phyloP scores from a whole-genome alignment of 53 echinoderm and acorn worm genomes.

The Temnopleurus reevesii region DNA sequence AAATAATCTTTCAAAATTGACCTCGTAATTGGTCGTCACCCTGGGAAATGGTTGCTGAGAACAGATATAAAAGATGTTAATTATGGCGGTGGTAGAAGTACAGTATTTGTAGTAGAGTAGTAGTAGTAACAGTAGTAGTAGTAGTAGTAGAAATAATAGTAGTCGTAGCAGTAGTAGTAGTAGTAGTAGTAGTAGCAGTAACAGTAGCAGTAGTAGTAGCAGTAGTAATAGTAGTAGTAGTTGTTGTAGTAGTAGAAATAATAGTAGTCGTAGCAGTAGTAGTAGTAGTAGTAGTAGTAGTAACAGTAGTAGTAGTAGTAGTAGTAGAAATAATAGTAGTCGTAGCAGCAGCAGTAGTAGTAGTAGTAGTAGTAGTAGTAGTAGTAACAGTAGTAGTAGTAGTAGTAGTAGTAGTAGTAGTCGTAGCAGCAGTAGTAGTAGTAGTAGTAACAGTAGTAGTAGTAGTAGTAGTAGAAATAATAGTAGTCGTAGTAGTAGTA shows the following conservation, averaged over 20 bases:
- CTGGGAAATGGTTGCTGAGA: too few relatives aligned
- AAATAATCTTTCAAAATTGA: too few relatives aligned
- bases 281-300: neutral
- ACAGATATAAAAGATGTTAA: too few relatives aligned
- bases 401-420: neutral
- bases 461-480: neutral
- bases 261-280: slow-evolving; percentile 9
- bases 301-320: neutral
- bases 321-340: neutral
- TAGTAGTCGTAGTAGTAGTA: too few relatives aligned
- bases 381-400: neutral
- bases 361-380: neutral
- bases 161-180: too few relatives aligned
- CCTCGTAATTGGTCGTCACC: too few relatives aligned
- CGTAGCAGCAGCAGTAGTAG: neutral
- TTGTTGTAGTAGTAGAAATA: slow-evolving; percentile 13
- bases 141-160: neutral
- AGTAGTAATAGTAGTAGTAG: slow-evolving; percentile 30
- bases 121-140: neutral
- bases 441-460: neutral
- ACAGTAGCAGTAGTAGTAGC: slow-evolving; percentile 13
- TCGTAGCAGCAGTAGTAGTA: neutral
- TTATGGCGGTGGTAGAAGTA: neutral
- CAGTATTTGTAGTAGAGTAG: neutral
- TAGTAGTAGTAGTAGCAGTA: slow-evolving; percentile 1